Conservation (phyloP, 2,113 vertebrate species). For the Lasiurus borealis region DNA sequence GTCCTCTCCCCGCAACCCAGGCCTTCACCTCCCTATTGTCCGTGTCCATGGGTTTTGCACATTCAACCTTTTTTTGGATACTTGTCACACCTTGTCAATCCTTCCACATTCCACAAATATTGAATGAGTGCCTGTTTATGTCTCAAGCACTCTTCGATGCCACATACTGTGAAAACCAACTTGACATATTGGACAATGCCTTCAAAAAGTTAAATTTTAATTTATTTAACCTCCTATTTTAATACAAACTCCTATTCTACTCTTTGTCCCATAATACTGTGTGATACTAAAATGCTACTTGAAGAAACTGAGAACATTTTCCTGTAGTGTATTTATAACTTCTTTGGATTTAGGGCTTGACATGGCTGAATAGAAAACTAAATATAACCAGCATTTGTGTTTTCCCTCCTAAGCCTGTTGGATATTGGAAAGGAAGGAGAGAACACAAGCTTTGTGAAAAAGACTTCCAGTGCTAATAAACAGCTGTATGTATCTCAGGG, state of each 20-base stretch:
- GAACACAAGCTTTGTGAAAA: slow-evolving; percentile 76
- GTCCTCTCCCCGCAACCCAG: too few relatives aligned
- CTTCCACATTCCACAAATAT: not conserved
- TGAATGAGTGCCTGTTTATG: not conserved
- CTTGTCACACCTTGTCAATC: not conserved
- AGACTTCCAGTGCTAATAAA: slow-evolving; percentile 85
- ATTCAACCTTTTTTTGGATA: not conserved
- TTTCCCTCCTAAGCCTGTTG: slow-evolving; percentile 77
- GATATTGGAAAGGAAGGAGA: slow-evolving; percentile 78
- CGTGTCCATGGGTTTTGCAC: too few relatives aligned
- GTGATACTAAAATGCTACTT: not conserved
- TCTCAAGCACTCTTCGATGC: not conserved
- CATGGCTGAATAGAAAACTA: slow-evolving; percentile 71
- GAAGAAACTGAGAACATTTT: slow-evolving; percentile 64
- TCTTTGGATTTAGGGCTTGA: slow-evolving; percentile 59
- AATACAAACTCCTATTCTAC: not conserved
- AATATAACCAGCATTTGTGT: slow-evolving; percentile 79
- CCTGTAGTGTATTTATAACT: slow-evolving; percentile 71
- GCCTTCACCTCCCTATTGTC: too few relatives aligned
- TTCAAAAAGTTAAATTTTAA: slow-evolving; percentile 20
- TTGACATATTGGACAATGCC: too few relatives aligned
- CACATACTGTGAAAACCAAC: not conserved
- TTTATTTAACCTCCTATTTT: not conserved
- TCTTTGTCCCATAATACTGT: not conserved
- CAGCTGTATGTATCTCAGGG: slow-evolving; percentile 84